Base-by-base conservation (phyloP, 2,888 invertebrate genomes). In the Anticlea derivata region DNA sequence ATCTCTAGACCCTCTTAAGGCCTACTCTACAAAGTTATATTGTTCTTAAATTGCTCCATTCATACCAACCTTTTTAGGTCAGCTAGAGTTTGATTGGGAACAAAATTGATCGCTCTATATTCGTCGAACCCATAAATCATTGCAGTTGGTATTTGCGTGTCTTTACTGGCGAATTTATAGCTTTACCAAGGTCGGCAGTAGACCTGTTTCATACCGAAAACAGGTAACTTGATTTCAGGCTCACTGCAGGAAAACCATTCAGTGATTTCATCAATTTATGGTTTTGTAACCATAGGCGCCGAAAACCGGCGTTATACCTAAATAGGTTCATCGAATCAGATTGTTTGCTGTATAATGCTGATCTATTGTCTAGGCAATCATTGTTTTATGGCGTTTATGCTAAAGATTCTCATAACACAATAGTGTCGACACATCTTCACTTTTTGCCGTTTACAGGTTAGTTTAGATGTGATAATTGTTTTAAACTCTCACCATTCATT, bases 61-160 rank as follows among this genome's bases (percentile, higher is more conserved):
- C 20, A 45, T 45, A 37, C 29, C 2, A 12, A 29, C 20, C n/a
- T 26, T 34, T 44, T 47, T 22, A 48, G 29, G 35, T 41, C 37
- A 46, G 13, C 43, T 44, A 34, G 24, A 37, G 29, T 47, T 43
- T 60, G 54, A 51, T 54, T 51, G 49, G 38, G 23, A 44, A 73
- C 71, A 72, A 73, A 78, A 80, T 73, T 71, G 76, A 67, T 65
- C 60, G 61, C 58, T 68, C 65, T 70, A 66, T 61, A 66, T 66
- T 60, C 50, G 60, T 58, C 35, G 53, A 51, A 47, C 34, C 44
- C 50, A 80, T 85, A 83, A 84, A 85, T 86, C 81, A 79, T 68
- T 72, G 79, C 81, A 73, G 78, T 75, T 66, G 75, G 81, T 79
- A 85, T 86, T 87, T 83, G 85, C 85, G 78, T 86, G 87, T 79